These are phyloP conservation scores for Pangasius djambal DNA, from an alignment of 2,797 vertebrate genomes.

Conservation along the genomic window DNA sequence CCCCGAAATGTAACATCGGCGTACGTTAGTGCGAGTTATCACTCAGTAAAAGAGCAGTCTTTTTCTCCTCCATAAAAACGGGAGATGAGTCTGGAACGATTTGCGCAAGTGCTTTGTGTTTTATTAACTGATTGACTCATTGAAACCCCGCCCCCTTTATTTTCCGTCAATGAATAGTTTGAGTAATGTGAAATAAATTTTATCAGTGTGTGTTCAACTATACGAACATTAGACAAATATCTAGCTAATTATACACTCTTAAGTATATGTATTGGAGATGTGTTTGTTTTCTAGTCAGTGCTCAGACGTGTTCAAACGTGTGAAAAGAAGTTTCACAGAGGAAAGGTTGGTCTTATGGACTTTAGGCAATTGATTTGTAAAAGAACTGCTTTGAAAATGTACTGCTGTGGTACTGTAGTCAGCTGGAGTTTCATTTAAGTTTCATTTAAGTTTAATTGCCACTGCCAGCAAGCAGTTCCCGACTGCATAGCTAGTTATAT, in stretches of 20 bases:
- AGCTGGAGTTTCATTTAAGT: too few relatives aligned
- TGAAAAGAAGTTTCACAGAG: too few relatives aligned
- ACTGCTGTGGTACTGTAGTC: too few relatives aligned
- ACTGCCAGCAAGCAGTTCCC: too few relatives aligned
- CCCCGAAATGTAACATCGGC: not conserved
- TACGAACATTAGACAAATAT: not conserved
- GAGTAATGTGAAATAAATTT: not conserved
- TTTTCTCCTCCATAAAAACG: not conserved
- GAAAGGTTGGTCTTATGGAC: too few relatives aligned
- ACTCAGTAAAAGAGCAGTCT: not conserved
- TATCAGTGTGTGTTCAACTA: fast-evolving
- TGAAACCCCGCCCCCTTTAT: not conserved
- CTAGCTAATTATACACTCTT: not conserved
- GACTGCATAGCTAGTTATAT: too few relatives aligned
- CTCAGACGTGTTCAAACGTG: too few relatives aligned
- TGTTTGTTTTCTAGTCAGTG: too few relatives aligned
- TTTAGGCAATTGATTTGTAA: too few relatives aligned
- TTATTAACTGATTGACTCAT: not conserved
- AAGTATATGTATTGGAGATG: too few relatives aligned
- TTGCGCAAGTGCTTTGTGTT: not conserved
- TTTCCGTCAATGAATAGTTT: not conserved
- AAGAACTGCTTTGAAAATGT: too few relatives aligned
- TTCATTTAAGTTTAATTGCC: too few relatives aligned
- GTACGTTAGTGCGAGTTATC: not conserved
- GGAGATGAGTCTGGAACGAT: not conserved